Evolutionary conservation across 2,113 vertebrate genomes (phyloP), one percentile per base, ranked within the genome.

Genomic region (Mirounga angustirostris): DNA sequence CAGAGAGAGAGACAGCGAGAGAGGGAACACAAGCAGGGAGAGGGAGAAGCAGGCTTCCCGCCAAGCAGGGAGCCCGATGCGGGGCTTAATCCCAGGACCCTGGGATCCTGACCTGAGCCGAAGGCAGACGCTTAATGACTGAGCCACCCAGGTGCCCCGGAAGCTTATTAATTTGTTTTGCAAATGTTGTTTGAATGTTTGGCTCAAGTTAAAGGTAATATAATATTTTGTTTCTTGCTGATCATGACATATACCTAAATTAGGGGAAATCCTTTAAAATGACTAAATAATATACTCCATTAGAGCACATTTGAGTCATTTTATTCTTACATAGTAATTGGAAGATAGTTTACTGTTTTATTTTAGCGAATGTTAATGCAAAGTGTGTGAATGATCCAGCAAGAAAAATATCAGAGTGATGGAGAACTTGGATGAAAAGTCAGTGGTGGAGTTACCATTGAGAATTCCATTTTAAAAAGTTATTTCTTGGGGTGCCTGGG

Each of bases 381-480:
- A 43, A 76, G 22, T 36, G 1, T 90, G 5, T 79, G 61, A 86
- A 50, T 83, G 8, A 36, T 10, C 12, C 56, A 74, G 3, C 15
- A 36, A 78, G 36, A 13, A 78, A 88, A 90, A 73, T 33, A 46
- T 59, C 4, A 28, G 86, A 94, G 16, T 24, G n/a, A 18, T 40
- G 26, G 7, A 63, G 74, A 93, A 67, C 36, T 26, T 82, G 40
- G 28, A 79, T 93, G 24, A 93, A 46, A 95, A 90, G 13, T 61
- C 56, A 96, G 5, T 76, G 28, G 5, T n/a, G 82, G 36, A 91
- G 8, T 83, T 92, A 61, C 18, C 22, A 56, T 79, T 67, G 10
- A 61, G 22, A 80, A 95, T 93, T 90, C 14, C 22, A 63, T 92
- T 92, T 83, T 74, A 16, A 65, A 92, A 61, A 67, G 7, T 50